Conservation (phyloP, 2,797 vertebrate genomes). For the Thripadectes ignobilis region DNA sequence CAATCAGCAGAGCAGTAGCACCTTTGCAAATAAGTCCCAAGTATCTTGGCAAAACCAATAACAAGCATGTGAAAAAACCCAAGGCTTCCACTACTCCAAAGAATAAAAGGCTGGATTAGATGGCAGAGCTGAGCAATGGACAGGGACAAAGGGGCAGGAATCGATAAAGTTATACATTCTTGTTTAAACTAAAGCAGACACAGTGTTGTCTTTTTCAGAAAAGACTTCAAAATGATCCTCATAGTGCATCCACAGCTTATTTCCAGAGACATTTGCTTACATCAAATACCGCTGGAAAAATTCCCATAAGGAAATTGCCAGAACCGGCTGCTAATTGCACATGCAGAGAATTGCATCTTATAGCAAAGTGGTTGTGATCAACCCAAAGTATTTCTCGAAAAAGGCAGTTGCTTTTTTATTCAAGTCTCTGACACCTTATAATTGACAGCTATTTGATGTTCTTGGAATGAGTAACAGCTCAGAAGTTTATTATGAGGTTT, state of each 20-base stretch:
- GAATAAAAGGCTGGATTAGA: not conserved
- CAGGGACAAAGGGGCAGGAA: not conserved
- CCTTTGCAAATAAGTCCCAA: not conserved
- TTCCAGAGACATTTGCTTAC: not conserved
- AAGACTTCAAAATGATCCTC: not conserved
- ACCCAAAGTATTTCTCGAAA: slow-evolving; percentile 7
- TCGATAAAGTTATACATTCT: not conserved
- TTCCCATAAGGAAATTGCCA: not conserved
- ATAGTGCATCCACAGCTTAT: not conserved
- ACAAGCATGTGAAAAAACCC: not conserved
- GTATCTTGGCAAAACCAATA: not conserved
- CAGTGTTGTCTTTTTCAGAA: not conserved
- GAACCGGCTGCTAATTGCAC: slow-evolving; percentile 6
- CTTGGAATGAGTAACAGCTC: slow-evolving; percentile 11
- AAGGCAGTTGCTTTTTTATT: slow-evolving; percentile 23
- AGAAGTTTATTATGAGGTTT: not conserved
- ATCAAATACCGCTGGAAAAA: slow-evolving; percentile 17
- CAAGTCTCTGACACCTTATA: not conserved
- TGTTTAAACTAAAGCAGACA: not conserved
- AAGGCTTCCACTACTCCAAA: not conserved
- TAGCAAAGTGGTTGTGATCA: not conserved
- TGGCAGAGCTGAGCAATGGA: not conserved
- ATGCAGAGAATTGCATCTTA: not conserved
- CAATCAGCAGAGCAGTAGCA: not conserved
- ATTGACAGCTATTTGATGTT: not conserved